Conservation (phyloP, 2,113 vertebrate genomes). For the Larimichthys crocea region DNA sequence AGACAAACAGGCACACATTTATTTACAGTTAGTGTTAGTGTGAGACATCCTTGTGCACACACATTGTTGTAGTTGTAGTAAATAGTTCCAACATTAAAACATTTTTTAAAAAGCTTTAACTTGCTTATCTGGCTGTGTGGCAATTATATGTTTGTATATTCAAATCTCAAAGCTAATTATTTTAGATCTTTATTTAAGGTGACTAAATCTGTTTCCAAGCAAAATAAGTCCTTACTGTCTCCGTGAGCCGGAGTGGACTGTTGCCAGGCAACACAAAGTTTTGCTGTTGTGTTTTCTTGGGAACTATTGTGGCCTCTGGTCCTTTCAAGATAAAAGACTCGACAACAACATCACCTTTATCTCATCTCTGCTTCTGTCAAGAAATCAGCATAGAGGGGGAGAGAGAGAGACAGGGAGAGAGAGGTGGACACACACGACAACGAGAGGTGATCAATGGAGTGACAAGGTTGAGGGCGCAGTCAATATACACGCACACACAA, state of each 20-base stretch:
- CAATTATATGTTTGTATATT: not conserved
- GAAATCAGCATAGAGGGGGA: constrained; percentile 19
- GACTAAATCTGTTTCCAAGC: constrained; percentile 23
- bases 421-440: not conserved
- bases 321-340: constrained; percentile 49
- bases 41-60: not conserved
- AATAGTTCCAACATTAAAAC: not conserved
- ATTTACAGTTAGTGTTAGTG: constrained; percentile 14
- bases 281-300: constrained; percentile 7
- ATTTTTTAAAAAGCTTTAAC: not conserved
- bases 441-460: constrained; percentile 44
- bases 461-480: constrained; percentile 28
- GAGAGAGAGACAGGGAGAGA: not conserved
- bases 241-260: constrained; percentile 21
- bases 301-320: constrained; percentile 23
- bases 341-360: constrained; percentile 31
- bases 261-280: constrained; percentile 69
- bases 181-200: constrained; percentile 21
- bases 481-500: constrained; percentile 39
- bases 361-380: constrained; percentile 39
- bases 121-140: not conserved
- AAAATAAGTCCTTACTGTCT: constrained; percentile 23
- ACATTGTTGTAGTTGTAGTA: not conserved
- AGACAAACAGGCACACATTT: constrained; percentile 18
- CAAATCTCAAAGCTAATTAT: constrained; percentile 28